Evolutionary conservation across 2,888 invertebrate species (phyloP).

Genomic region (Amiota minor): DNA sequence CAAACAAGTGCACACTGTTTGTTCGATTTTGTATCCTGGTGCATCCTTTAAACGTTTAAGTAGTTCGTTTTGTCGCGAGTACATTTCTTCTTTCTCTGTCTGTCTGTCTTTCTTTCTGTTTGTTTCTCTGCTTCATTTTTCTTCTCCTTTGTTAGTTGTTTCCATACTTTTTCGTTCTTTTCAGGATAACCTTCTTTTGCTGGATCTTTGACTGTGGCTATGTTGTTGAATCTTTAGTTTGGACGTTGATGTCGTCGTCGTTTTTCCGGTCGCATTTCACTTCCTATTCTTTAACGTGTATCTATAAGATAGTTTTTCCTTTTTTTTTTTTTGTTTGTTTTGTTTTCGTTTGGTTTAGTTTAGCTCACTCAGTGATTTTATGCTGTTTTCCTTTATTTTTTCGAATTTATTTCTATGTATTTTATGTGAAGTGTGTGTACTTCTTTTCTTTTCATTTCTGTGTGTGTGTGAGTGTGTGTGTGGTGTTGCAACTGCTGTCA

Average conservation of each 20-base stretch:
- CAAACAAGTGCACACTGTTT: conserved; percentile 14
- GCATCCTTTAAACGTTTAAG: conserved; percentile 31
- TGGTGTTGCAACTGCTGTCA: conserved; percentile 42
- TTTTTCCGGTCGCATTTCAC: conserved; percentile 17
- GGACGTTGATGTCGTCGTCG: neutral
- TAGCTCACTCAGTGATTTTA: conserved; percentile 47
- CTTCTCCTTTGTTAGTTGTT: neutral
- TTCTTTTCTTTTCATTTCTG: conserved; percentile 5
- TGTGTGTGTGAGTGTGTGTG: conserved; percentile 32
- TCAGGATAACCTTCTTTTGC: conserved; percentile 9
- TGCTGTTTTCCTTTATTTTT: conserved; percentile 29
- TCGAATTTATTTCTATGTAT: neutral
- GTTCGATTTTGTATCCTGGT: conserved; percentile 41
- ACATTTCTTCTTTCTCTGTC: neutral
- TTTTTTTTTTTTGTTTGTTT: conserved; percentile 45
- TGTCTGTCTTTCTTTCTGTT: neutral
- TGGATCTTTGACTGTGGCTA: neutral
- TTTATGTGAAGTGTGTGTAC: neutral
- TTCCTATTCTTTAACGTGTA: conserved; percentile 5
- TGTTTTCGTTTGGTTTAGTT: conserved; percentile 41
- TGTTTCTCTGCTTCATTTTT: conserved; percentile 27
- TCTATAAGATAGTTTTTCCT: conserved; percentile 42
- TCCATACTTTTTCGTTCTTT: neutral
- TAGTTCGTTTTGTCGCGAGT: conserved; percentile 31
- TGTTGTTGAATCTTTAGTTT: conserved; percentile 1